Evolutionary conservation across 92 coral and sea anemone species (phyloP).

Genomic region (Epizoanthus scotinus): DNA sequence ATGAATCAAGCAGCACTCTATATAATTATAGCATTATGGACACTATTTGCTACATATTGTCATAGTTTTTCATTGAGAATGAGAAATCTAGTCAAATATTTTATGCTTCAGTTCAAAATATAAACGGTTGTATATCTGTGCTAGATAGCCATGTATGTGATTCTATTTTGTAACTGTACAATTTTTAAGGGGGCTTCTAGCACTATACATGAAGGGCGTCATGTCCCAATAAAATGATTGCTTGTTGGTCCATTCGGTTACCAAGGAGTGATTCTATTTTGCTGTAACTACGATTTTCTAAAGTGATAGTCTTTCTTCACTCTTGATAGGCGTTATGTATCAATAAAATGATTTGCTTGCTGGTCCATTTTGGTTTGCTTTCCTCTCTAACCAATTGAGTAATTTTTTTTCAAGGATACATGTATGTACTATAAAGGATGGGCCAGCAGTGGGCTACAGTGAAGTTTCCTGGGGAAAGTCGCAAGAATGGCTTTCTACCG

Average conservation of each 20-base stretch:
- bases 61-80: too few relatives aligned
- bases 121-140: background rate
- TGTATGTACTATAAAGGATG: slow-evolving; percentile 16
- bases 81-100: too few relatives aligned
- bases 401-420: slow-evolving; percentile 22
- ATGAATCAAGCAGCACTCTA: too few relatives aligned
- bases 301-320: background rate
- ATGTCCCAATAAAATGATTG: too few relatives aligned
- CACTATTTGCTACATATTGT: too few relatives aligned
- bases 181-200: too few relatives aligned
- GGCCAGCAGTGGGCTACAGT: slow-evolving; percentile 24
- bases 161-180: background rate
- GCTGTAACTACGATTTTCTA: too few relatives aligned
- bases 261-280: too few relatives aligned
- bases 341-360: background rate
- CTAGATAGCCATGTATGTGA: too few relatives aligned
- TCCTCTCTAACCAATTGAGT: slow-evolving; percentile 16
- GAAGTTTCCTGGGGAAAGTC: slow-evolving; percentile 34
- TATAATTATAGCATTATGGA: too few relatives aligned
- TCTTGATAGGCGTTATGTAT: background rate
- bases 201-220: too few relatives aligned
- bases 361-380: background rate
- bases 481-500: slow-evolving; percentile 30
- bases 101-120: too few relatives aligned
- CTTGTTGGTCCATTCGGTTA: background rate